Base-by-base conservation (phyloP, 1,140 invertebrate genomes). In the Drosophila mojavensis region DNA sequence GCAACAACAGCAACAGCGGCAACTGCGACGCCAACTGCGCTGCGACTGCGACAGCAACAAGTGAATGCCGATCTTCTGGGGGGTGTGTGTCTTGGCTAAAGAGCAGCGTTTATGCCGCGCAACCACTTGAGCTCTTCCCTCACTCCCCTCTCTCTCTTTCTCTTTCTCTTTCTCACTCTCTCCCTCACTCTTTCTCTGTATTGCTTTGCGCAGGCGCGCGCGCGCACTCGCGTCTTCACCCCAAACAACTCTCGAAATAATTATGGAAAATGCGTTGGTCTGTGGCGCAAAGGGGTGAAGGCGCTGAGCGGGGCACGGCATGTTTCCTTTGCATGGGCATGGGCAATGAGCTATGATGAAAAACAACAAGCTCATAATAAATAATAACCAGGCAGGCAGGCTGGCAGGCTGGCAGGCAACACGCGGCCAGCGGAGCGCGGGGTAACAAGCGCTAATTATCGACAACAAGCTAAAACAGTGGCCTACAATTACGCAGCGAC, bases 281-380 rank as follows among this genome's bases (percentile, higher is more conserved):
- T 39, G 67, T 61, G 36, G 62, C 60, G 75, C 53, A 62, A 48
- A 55, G 53, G 51, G 50, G 61, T 65, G 28, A 45, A 11, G 3
- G 36, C 10, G 36, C 10, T 39, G 36, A 11, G 36, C 36, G 74
- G 72, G 67, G 65, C 58, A 60, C 41, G 56, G 72, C 55, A 70
- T 79, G 83, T 65, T 86, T 86, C 79, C 82, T 88, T 86, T 88
- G 79, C 82, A 79, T 78, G 75, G 72, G 65, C 79, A 86, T 88
- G 82, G 82, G 79, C 82, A 86, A 85, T 88, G 79, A 86, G 82
- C 82, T 86, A 79, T 85, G 82, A 86, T 86, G 82, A 79, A 86
- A 86, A 86, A 86, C 82, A 86, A 86, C 82, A 86, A 86, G 82
- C 86, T 86, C 82, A 86, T 86, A 86, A 85, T 85, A 85, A 85